These are phyloP conservation scores for Corythaixoides concolor DNA, from an alignment of 2,113 vertebrate genomes.

Conservation along the genomic window DNA sequence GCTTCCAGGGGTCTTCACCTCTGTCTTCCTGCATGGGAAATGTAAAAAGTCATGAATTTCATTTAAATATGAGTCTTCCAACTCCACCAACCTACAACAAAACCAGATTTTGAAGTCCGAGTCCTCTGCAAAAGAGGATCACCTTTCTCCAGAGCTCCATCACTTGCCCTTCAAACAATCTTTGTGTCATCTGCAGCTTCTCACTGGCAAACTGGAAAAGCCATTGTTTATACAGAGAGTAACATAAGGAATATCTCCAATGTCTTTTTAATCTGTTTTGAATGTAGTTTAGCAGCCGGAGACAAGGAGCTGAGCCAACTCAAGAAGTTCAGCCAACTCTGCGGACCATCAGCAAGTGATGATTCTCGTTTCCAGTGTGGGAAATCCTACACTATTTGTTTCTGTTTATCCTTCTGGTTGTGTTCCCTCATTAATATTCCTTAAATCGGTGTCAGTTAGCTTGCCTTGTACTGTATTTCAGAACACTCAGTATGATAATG, in stretches of 20 bases:
- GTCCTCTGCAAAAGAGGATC: background rate
- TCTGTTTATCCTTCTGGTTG: background rate
- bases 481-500: background rate
- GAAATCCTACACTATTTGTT: constrained; percentile 11
- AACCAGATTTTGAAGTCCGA: background rate
- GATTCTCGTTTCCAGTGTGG: background rate
- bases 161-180: background rate
- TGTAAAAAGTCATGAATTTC: background rate
- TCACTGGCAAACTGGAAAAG: background rate
- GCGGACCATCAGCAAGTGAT: background rate
- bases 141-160: background rate
- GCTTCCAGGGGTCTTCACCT: background rate
- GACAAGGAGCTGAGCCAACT: constrained; percentile 23
- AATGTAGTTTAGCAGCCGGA: background rate
- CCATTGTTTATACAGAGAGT: background rate
- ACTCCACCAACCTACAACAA: background rate
- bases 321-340: background rate
- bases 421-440: background rate
- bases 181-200: background rate
- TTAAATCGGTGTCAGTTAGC: background rate
- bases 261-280: background rate
- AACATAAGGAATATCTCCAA: background rate
- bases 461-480: background rate
- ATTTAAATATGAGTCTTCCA: background rate
- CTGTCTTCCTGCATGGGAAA: background rate